Evolutionary conservation across 2,113 vertebrate species (phyloP).

Genomic region (Hymenochirus boettgeri): DNA sequence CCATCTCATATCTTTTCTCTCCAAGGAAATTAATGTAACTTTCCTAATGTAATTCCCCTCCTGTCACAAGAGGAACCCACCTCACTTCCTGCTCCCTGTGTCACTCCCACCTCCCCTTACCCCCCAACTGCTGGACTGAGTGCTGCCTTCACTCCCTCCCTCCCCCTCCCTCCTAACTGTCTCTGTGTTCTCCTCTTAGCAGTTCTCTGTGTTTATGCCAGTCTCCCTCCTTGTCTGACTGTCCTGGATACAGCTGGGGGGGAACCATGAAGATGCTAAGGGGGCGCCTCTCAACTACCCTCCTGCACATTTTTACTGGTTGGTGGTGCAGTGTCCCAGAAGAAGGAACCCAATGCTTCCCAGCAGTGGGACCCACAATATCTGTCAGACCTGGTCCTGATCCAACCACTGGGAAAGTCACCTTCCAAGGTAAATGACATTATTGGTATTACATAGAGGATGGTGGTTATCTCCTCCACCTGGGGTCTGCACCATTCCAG

Average conservation of each 20-base stretch:
- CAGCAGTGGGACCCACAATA: conserved; percentile 3
- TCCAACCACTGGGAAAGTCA: conserved; percentile 20
- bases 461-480: too few species aligned
- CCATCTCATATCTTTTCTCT: too few species aligned
- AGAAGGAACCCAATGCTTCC: background rate
- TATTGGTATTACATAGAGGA: too few species aligned
- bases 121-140: accelerated
- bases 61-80: too few species aligned
- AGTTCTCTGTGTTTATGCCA: background rate
- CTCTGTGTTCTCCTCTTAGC: background rate
- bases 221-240: conserved; percentile 8
- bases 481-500: too few species aligned
- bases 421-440: conserved; percentile 67
- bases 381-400: background rate
- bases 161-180: conserved; percentile 12
- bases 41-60: too few species aligned
- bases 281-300: conserved; percentile 31
- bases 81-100: too few species aligned
- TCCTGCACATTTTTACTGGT: conserved; percentile 50
- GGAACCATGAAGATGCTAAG: conserved; percentile 54
- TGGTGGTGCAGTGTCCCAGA: conserved; percentile 47
- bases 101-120: too few species aligned
- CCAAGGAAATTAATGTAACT: too few species aligned
- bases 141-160: background rate
- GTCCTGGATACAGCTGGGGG: conserved; percentile 17